Conservation (phyloP, 1,140 invertebrate genomes). For the Drosophila orosa region DNA sequence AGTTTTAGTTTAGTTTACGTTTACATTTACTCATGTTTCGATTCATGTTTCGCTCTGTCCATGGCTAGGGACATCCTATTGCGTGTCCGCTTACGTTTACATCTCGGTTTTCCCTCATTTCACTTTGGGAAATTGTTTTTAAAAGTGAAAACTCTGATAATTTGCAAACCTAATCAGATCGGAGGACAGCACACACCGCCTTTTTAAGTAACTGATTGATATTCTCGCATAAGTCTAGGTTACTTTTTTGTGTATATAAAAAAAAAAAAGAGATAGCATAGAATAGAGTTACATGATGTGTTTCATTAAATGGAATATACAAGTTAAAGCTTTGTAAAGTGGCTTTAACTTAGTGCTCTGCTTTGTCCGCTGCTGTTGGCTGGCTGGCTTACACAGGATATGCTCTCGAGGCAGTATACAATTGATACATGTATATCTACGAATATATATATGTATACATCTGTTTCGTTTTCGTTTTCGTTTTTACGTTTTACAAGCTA, state of each 20-base stretch:
- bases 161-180: neutral
- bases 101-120: neutral
- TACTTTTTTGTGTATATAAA: slow-evolving; percentile 20
- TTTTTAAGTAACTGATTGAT: slow-evolving; percentile 67
- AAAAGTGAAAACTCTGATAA: neutral
- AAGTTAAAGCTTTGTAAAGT: slow-evolving; percentile 62
- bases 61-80: slow-evolving; percentile 16
- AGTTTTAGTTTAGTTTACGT: slow-evolving; percentile 11
- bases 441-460: slow-evolving; percentile 20
- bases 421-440: slow-evolving; percentile 6
- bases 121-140: neutral
- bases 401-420: slow-evolving; percentile 22
- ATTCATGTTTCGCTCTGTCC: slow-evolving; percentile 45
- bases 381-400: slow-evolving; percentile 53
- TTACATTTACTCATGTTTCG: slow-evolving; percentile 30
- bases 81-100: slow-evolving; percentile 15
- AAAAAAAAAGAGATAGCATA: slow-evolving; percentile 14
- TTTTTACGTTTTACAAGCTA: slow-evolving; percentile 16
- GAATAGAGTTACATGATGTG: slow-evolving; percentile 13
- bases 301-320: slow-evolving; percentile 72
- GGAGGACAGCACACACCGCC: slow-evolving; percentile 16
- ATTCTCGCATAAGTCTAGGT: slow-evolving; percentile 29
- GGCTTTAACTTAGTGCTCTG: slow-evolving; percentile 46
- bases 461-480: neutral
- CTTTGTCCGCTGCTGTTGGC: slow-evolving; percentile 32